Base-by-base conservation (phyloP, 2,797 vertebrate genomes). In the Odontamblyopus lacepedii region DNA sequence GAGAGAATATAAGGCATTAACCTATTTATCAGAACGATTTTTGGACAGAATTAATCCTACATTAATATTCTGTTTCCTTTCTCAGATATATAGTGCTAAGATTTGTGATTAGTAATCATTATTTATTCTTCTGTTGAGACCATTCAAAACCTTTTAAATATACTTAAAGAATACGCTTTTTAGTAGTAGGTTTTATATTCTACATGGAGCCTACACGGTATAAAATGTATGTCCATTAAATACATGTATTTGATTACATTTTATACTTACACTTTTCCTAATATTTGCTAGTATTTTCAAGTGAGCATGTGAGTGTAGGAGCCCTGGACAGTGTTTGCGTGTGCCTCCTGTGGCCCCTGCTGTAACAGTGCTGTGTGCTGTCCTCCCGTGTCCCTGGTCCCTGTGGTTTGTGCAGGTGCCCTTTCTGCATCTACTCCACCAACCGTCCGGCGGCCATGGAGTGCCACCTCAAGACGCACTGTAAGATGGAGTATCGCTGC, bases 381-480 rank as follows among this genome's bases (percentile, higher is more conserved):
- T 69, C 66, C 76, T 68, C 63, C 76, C 63, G 67, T 68, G 72
- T 60, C 64, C 35, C 73, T 51, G 63, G 80, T 79, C 72, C 23
- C 66, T 72, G 27, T 78, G 59, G 77, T 77, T 77, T 78, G 56
- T 66, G 79, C 87, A 99, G 98, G 96, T 99, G 98, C 94, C 97
- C 98, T 41, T 96, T 98, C 95, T 98, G 98, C 94, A 95, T 97
- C 94, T 99, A 98, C 93, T 98, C 98, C 95, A 98, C 97, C 78
- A 97, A 96, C 94, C 97, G 97, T 90, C 97, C 97, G 64, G 95
- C 96, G 81, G 97, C 98, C 83, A 97, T 99, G 96, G 97, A 98
- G 93, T 97, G 97, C 95, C 98, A 99, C 95, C 95, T 99, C 88
- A 99, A 97, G 95, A 99, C 96, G 87, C 98, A 99, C 95, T 96